Percentiles rank a stretch among this genome's conserved stretches.
Evolutionary conservation across 2,797 vertebrate genomes (phyloP).

Genomic region (Enteromius treurensis): DNA sequence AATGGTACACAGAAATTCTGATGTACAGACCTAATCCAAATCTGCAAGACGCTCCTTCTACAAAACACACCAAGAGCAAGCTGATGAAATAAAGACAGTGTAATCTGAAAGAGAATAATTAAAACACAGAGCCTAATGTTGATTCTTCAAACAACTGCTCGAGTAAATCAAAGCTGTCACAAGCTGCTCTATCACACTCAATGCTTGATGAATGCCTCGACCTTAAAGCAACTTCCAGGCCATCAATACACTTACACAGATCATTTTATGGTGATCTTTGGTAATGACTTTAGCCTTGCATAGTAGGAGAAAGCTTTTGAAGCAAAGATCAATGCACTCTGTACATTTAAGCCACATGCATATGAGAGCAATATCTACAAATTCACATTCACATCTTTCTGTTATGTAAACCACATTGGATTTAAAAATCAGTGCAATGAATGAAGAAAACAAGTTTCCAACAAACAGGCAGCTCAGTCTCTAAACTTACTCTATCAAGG

Average conservation of each 20-base stretch:
- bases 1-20: background rate
- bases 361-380: background rate
- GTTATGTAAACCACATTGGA: background rate
- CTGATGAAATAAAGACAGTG: background rate
- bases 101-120: background rate
- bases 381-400: background rate
- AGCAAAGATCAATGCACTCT: background rate
- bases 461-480: background rate
- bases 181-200: background rate
- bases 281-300: slow-evolving; percentile 5
- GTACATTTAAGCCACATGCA: background rate
- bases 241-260: slow-evolving; percentile 14
- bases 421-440: background rate
- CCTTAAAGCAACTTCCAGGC: background rate
- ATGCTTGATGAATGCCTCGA: slow-evolving; percentile 10
- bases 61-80: background rate
- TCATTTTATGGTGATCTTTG: slow-evolving; percentile 12
- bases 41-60: background rate
- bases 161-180: slow-evolving; percentile 18
- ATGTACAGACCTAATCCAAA: background rate
- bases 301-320: background rate
- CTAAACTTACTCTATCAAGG: background rate
- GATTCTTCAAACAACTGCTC: background rate
- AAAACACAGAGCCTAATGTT: background rate
- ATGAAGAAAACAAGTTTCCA: background rate